Evolutionary conservation across 2,888 invertebrate genomes (phyloP), one percentile per base, ranked within the genome.

Genomic region (Galerucella calmariensis): DNA sequence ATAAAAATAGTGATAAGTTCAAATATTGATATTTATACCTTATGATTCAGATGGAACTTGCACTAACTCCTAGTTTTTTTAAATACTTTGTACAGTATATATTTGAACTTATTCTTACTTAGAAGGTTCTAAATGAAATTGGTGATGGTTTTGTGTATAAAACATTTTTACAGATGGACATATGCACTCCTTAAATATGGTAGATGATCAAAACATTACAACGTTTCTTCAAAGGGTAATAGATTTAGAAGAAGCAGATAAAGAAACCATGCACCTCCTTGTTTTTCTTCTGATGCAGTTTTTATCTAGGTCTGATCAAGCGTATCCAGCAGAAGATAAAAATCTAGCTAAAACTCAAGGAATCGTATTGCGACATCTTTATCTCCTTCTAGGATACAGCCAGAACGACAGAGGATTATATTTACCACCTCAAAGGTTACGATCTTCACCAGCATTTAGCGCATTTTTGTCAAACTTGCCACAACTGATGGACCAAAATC

Each of bases 231-330:
- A 97, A 77, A 92, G 95, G 83, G 94, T 97, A 2, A 94, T 97
- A 77, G 99, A 99, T 84, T 89, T 96, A 67, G 98, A 99, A 85
- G 98, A 98, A 84, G 93, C 96, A 1, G 99, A 99, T 85, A 92
- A 95, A 80, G 98, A 99, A 88, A 98, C 99, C 0, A 95, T 97
- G 82, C 98, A 98, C 86, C 89, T 98, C 41, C 89, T 99, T 53
- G 95, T 98, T 12, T 96, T 97, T 82, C 90, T 99, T n/a, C 91
- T 99, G 14, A 97, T 99, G 95, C 98, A 98, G 89, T 98, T 98
- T 86, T 90, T 98, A 85, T 96, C 97, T 0, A 90, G 93, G 81
- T 91, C 92, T 35, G 94, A 94, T 85, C 93, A 93, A 86, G 95
- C 96, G 0, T 95, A 92, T 84, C 96, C 96, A 0, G 93, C 93